These are phyloP conservation scores for Cephalopholis sonnerati DNA, from an alignment of 2,113 vertebrate species.

Conservation along the genomic window DNA sequence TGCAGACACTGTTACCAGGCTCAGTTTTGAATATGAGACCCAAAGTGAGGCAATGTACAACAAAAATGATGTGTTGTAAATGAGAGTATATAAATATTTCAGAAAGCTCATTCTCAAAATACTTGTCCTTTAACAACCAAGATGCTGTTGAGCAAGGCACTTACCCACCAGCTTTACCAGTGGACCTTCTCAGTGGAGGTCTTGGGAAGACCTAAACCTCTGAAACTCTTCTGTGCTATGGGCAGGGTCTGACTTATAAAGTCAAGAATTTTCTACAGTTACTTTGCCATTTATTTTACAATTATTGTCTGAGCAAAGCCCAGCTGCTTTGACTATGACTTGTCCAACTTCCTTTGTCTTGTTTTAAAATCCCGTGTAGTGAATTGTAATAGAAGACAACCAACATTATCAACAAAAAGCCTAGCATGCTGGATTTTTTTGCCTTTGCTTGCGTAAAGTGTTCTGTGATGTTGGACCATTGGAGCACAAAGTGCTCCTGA, in stretches of 20 bases:
- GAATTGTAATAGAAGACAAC: background rate
- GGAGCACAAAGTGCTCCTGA: background rate
- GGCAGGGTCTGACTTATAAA: background rate
- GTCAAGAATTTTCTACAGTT: background rate
- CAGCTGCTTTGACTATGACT: background rate
- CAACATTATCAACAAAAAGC: background rate
- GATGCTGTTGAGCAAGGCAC: constrained; percentile 27
- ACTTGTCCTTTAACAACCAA: background rate
- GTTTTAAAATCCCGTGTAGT: background rate
- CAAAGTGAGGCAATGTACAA: background rate
- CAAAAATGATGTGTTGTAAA: background rate
- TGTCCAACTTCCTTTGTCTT: background rate
- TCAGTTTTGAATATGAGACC: background rate
- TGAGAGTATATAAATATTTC: too few relatives aligned
- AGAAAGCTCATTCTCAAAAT: background rate
- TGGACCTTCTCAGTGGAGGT: background rate
- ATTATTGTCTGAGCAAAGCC: background rate
- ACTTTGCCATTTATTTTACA: background rate
- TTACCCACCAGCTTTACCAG: background rate
- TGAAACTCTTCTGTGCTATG: background rate
- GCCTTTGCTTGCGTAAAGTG: background rate
- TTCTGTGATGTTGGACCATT: background rate
- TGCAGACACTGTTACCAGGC: background rate
- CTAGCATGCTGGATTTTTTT: background rate
- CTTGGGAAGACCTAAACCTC: background rate